phyloP scores from a whole-genome alignment of 1,140 invertebrate genomes.

The Drosophila parabipectinata region DNA sequence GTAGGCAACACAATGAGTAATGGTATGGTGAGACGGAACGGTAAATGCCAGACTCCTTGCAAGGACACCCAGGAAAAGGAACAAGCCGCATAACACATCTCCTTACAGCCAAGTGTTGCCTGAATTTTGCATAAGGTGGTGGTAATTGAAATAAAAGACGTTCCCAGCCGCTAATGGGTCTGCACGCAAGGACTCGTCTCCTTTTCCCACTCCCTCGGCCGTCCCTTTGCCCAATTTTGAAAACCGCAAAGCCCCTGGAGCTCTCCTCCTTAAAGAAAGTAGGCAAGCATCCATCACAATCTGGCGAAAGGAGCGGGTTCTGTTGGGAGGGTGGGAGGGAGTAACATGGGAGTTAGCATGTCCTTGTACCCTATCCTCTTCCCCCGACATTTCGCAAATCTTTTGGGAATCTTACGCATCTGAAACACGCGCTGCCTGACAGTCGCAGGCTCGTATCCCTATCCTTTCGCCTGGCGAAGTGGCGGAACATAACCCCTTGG shows the following conservation, averaged over 20 bases:
- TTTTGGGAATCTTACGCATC: conserved; percentile 77
- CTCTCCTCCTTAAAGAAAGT: conserved; percentile 5
- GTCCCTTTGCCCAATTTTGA: not conserved
- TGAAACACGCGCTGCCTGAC: conserved; percentile 62
- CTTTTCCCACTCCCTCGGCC: conserved; percentile 5
- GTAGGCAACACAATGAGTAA: conserved; percentile 49
- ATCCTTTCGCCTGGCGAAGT: not conserved
- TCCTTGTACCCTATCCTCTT: conserved; percentile 11
- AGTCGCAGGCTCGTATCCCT: conserved; percentile 21
- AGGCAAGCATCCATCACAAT: conserved; percentile 49
- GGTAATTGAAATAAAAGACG: conserved; percentile 78
- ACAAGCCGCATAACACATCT: conserved; percentile 47
- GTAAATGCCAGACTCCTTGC: conserved; percentile 5
- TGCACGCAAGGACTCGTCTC: conserved; percentile 31
- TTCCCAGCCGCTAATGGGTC: conserved; percentile 59
- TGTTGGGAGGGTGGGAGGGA: not conserved
- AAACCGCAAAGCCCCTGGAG: conserved; percentile 33
- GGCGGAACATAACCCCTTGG: conserved; percentile 65
- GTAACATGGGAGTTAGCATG: conserved; percentile 39
- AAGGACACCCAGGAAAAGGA: conserved; percentile 29
- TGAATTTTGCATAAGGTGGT: conserved; percentile 63
- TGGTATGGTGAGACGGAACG: conserved; percentile 7
- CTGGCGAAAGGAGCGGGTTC: conserved; percentile 24
- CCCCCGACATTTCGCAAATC: conserved; percentile 56
- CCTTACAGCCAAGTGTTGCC: conserved; percentile 35